These are phyloP conservation scores for Coturnix japonica DNA, from an alignment of 2,113 vertebrate genomes.

Conservation along the genomic window DNA sequence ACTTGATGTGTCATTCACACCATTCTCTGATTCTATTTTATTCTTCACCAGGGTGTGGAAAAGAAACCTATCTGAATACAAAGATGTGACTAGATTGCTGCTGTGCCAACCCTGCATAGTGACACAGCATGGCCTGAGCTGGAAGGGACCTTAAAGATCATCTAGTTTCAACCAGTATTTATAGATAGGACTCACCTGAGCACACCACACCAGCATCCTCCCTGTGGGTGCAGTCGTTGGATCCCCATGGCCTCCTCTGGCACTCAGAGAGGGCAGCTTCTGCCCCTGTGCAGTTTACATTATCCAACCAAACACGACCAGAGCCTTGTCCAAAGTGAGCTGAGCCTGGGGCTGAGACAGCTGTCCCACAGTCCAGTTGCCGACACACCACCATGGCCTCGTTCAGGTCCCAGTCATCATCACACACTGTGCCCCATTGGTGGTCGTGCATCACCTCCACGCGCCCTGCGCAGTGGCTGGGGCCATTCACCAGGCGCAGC, in stretches of 20 bases:
- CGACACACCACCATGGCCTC: conserved; percentile 36
- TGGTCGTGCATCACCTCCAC: conserved; percentile 31
- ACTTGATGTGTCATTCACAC: neutral
- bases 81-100: fast-evolving
- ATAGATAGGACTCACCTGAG: neutral
- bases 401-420: neutral
- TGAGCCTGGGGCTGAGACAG: fast-evolving
- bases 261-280: conserved; percentile 6
- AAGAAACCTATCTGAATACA: neutral
- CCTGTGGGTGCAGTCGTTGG: conserved; percentile 32
- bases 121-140: neutral
- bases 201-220: conserved; percentile 23
- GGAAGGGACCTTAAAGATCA: neutral
- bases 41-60: neutral
- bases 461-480: neutral
- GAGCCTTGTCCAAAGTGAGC: neutral
- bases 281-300: neutral
- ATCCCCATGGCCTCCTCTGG: neutral
- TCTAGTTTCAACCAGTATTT: neutral
- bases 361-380: conserved; percentile 37
- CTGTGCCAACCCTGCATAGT: neutral
- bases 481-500: neutral
- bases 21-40: neutral
- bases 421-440: conserved; percentile 52
- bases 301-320: neutral